Evolutionary conservation across 2,113 vertebrate genomes (phyloP).

Genomic region (Eubucco bourcierii): DNA sequence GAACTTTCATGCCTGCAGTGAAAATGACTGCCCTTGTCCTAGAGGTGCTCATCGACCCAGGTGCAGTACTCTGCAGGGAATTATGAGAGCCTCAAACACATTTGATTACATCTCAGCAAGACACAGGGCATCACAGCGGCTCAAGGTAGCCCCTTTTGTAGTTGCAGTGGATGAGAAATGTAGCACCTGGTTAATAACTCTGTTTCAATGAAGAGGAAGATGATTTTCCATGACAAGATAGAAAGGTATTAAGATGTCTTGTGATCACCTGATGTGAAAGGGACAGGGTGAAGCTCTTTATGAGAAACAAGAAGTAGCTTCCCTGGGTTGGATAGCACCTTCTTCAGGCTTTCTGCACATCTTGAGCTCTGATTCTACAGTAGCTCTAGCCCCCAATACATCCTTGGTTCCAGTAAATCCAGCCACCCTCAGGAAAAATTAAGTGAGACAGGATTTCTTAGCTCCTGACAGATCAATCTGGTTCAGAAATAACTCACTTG

Average conservation of each 20-base stretch:
- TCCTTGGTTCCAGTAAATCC: not conserved
- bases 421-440: not conserved
- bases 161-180: not conserved
- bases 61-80: not conserved
- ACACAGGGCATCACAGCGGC: fast-evolving
- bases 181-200: not conserved
- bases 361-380: not conserved
- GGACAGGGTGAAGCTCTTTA: not conserved
- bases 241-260: not conserved
- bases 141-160: not conserved
- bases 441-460: not conserved
- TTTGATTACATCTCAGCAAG: not conserved
- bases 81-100: not conserved
- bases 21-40: not conserved
- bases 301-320: not conserved
- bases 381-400: not conserved
- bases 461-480: not conserved
- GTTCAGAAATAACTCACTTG: not conserved
- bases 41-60: not conserved
- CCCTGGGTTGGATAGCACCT: not conserved
- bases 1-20: not conserved
- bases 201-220: not conserved
- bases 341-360: not conserved
- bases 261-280: not conserved
- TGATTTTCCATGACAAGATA: not conserved